phyloP scores from a whole-genome alignment of 2,113 vertebrate genomes.

The Urocolius indicus region DNA sequence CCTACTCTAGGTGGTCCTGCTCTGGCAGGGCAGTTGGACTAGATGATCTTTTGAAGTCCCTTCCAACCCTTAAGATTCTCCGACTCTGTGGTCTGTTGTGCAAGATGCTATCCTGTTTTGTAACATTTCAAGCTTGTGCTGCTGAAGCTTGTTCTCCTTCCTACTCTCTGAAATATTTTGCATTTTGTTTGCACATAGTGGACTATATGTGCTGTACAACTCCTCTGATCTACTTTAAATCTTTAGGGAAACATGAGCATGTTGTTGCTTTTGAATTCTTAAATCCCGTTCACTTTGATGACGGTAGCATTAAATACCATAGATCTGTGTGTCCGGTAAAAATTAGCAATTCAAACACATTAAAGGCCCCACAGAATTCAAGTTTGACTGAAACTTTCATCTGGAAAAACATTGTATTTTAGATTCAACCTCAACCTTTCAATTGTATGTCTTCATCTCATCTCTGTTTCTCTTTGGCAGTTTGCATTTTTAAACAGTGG shows the following conservation, averaged over 20 bases:
- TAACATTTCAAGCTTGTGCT: not conserved
- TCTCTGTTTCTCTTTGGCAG: not conserved
- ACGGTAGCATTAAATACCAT: not conserved
- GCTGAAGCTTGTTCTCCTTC: not conserved
- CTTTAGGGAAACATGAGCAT: not conserved
- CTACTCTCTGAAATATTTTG: not conserved
- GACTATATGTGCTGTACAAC: not conserved
- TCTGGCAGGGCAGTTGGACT: too few relatives aligned
- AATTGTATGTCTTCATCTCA: not conserved
- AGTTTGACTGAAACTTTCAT: not conserved
- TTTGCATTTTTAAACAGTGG: not conserved
- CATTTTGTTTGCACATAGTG: not conserved
- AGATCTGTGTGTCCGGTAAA: not conserved
- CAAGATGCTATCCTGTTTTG: not conserved
- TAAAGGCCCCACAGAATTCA: not conserved
- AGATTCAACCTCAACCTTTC: not conserved
- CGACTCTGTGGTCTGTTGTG: not conserved
- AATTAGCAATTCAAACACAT: not conserved
- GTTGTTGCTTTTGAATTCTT: not conserved
- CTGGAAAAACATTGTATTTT: not conserved
- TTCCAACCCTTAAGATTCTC: too few relatives aligned
- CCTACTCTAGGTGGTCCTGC: too few relatives aligned
- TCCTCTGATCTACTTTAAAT: not conserved
- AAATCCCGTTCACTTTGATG: not conserved
- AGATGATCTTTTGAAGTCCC: too few relatives aligned